Evolutionary conservation across 2,113 vertebrate species (phyloP), one percentile per base, ranked within the genome.

Genomic region (Entomyzon cyanotis): DNA sequence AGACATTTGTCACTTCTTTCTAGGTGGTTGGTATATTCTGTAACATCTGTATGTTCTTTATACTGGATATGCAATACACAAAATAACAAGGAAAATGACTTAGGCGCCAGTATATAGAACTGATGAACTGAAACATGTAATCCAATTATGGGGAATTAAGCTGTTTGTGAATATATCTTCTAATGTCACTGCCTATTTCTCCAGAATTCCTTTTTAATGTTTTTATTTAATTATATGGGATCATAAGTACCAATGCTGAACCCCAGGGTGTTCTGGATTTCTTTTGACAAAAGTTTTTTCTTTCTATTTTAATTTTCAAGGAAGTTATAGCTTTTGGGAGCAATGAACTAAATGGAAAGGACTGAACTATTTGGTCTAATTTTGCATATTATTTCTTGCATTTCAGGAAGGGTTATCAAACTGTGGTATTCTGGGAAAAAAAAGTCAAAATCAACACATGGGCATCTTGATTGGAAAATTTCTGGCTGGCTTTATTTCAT

Each of bases 361-460:
- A 15, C 7, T 13, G 28, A 73, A 5, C 0, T 12, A 35, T 58
- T 80, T 0, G 3, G 5, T 47, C 23, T 9, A 19, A 18, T 59
- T 90, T 68, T 84, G 16, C 59, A 13, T 68, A 30, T 80, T 46
- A 20, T 63, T 83, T 68, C 42, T 84, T 52, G 15, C 2, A 6
- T 65, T 55, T 92, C 27, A 59, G 33, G 39, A 84, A 63, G 5
- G 11, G 7, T 92, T 81, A 50, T 53, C 31, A 58, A 85, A n/a
- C 14, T 9, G 33, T 84, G 39, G 35, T 70, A 52, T 56, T 86
- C 11, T 0, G 9, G 64, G 24, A 71, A 84, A 69, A 47, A 18
- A 12, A 31, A 14, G n/a, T 50, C 20, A 28, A 44, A 93, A 83
- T 59, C 50, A 86, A 67, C 5, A 24, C 64, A 59, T 44, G 42